Evolutionary conservation across 2,113 vertebrate species (phyloP).

Genomic region (Ceyx cyanopectus): DNA sequence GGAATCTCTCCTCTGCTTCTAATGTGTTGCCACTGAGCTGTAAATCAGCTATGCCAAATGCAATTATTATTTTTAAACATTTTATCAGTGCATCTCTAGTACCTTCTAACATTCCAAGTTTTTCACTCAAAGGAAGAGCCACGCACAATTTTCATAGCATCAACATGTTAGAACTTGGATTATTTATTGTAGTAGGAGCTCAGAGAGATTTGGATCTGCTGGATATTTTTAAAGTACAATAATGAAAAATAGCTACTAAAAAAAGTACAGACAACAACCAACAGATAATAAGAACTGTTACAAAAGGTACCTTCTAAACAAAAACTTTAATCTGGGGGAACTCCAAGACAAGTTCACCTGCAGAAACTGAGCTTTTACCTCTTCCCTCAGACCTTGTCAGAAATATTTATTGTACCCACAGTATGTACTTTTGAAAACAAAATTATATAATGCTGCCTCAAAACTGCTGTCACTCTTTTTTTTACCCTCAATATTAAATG

Average conservation of each 20-base stretch:
- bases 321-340: not conserved
- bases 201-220: not conserved
- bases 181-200: not conserved
- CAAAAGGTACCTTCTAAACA: not conserved
- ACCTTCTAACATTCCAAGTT: not conserved
- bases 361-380: not conserved
- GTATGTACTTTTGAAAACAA: slow-evolving; percentile 20
- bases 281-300: not conserved
- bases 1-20: not conserved
- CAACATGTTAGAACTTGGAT: not conserved
- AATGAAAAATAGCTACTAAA: not conserved
- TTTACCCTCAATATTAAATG: not conserved
- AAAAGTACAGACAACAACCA: not conserved
- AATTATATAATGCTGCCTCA: slow-evolving; percentile 20
- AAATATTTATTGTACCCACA: not conserved
- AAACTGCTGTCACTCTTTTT: slow-evolving; percentile 1
- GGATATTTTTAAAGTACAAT: not conserved
- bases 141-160: not conserved
- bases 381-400: not conserved
- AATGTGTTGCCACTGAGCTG: not conserved
- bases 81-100: not conserved
- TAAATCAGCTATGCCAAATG: not conserved
- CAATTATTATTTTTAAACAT: not conserved
- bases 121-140: not conserved
- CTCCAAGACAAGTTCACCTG: not conserved